Base-by-base conservation (phyloP, 2,113 vertebrate genomes). In the Odocoileus hemionus region DNA sequence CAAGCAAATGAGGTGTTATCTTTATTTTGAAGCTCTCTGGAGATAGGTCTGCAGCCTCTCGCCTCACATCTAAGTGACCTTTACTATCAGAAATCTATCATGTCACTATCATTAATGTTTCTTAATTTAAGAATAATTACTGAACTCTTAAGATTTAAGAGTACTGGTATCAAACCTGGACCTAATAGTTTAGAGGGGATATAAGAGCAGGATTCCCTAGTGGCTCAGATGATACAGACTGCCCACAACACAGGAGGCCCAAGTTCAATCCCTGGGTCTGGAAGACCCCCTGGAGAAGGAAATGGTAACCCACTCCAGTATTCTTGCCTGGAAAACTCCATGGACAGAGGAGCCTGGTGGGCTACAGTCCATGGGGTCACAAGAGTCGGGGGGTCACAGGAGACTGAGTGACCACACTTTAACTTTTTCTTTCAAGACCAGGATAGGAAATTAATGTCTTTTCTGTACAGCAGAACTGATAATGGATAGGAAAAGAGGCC, bases 71-170 rank as follows among this genome's bases (percentile, higher is more conserved):
- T 86, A 85, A 94, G 14, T 96, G 57, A 86, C 55, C 50, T 94
- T 90, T 88, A 28, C 78, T 84, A 21, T 89, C 70, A 96, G 79
- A 93, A 93, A 79, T 80, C 17, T 55, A 94, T 45, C 15, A 74
- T 70, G 67, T 58, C 85, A 39, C 39, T 82, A 16, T 92, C 89
- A 60, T 94, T 91, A 95, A 91, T 94, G 10, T 93, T 90, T 61
- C 26, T 89, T 91, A 78, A 39, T 93, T 90, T 89, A 79, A 96
- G 97, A 97, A 28, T 96, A 93, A 79, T 89, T 54, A 23, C 21
- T 90, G 23, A 2, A 45, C 19, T 91, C 21, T 52, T 96, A 17
- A 43, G 6, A 54, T 43, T 43, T 93, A 17, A 50, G 25, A 23
- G 3, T 95, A 13, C 79, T 97, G 67, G 57, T 87, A 23, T 28